A percentile compares a stretch with the other conserved stretches of the same genome.
phyloP scores from a whole-genome alignment of 1,140 invertebrate species.

The Cotesia typhae region DNA sequence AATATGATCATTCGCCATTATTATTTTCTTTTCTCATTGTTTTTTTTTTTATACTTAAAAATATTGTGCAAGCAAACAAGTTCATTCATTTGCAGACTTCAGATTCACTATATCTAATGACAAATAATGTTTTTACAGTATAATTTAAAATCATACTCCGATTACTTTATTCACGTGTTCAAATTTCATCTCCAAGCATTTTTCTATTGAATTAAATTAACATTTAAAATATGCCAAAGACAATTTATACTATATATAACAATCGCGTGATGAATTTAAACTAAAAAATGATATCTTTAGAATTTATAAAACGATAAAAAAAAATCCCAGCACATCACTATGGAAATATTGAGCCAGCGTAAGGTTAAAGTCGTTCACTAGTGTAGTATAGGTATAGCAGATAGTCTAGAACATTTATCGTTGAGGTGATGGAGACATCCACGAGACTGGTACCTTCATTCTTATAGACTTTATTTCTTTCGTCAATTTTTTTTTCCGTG shows the following conservation, averaged over 20 bases:
- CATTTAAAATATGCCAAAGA: conserved; percentile 13
- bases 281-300: conserved; percentile 19
- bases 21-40: background rate
- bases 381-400: no score
- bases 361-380: conserved; percentile 31
- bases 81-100: no score
- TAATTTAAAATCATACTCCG: no score
- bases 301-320: conserved; percentile 13
- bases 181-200: no score
- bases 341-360: conserved; percentile 38
- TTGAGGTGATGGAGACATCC: conserved; percentile 31
- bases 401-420: conserved; percentile 30
- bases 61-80: conserved; percentile 5
- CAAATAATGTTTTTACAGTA: no score
- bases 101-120: no score
- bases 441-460: conserved; percentile 38
- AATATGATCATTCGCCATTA: background rate
- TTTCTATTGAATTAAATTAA: no score
- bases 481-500: conserved; percentile 15
- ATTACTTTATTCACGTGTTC: no score
- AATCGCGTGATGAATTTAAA: conserved; percentile 26
- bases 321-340: conserved; percentile 17
- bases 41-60: background rate
- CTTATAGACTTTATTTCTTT: conserved; percentile 22
- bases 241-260: conserved; percentile 6